Evolutionary conservation across 1,140 invertebrate genomes (phyloP).

Genomic region (Brachionus paranguensis): DNA sequence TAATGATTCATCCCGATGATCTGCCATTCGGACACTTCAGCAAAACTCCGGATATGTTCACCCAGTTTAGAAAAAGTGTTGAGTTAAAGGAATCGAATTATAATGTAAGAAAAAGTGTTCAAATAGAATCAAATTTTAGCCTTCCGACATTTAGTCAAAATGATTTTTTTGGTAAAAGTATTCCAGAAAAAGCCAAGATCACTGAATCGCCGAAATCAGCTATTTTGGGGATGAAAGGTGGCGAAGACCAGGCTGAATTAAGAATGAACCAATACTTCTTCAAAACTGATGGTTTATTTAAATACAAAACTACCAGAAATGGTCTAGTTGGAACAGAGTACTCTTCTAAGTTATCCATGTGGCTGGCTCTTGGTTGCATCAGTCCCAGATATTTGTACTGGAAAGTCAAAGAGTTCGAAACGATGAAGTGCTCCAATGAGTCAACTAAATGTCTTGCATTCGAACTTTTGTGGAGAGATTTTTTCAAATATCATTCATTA

Average conservation of each 20-base stretch:
- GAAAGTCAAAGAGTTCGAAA: constrained; percentile 53
- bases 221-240: constrained; percentile 48
- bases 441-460: constrained; percentile 57
- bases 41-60: constrained; percentile 54
- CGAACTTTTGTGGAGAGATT: constrained; percentile 56
- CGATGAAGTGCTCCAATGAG: constrained; percentile 48
- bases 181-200: background rate
- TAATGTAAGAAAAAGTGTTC: background rate
- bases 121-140: background rate
- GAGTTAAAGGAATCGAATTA: constrained; percentile 42
- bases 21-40: constrained; percentile 46
- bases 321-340: constrained; percentile 54
- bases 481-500: constrained; percentile 54
- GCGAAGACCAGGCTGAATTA: constrained; percentile 49
- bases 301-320: constrained; percentile 55
- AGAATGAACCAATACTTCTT: constrained; percentile 51
- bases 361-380: constrained; percentile 52
- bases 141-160: background rate
- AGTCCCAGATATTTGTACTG: constrained; percentile 53
- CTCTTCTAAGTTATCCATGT: constrained; percentile 56
- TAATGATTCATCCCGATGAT: constrained; percentile 52
- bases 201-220: background rate
- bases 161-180: background rate
- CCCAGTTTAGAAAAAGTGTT: constrained; percentile 51
- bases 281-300: constrained; percentile 50